Evolutionary conservation across 2,113 vertebrate species (phyloP), one percentile per base, ranked within the genome.

Genomic region (Odontesthes bonariensis): DNA sequence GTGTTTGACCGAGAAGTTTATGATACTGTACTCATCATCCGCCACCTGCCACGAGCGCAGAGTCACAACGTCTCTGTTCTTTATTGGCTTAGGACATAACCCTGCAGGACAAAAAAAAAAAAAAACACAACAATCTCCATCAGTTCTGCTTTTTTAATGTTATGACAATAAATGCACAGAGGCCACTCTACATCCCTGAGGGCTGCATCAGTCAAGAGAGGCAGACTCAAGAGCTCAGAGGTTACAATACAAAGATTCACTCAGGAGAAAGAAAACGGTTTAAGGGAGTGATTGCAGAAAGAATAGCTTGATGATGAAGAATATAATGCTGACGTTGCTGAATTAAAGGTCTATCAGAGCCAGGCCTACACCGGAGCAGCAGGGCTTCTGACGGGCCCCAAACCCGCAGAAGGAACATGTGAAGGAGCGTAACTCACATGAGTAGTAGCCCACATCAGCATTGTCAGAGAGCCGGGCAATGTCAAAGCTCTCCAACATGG

Each of bases 1-100:
- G 73, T 95, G 94, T 87, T 95, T 95, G 73, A 96, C 88, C 0
- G 95, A 96, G 93, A 93, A 95, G 86, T 94, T 95, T 40, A 94
- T 32, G 40, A 95, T 92, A 3, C 92, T 33, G 51, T 92, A 94
- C 59, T 91, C 94, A 0, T 94, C 92, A 11, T 93, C 92, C 27
- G 23, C 87, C 4, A 92, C 75, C 54, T 75, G 87, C 95, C 94
- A 95, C 0, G 95, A 94, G 8, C 94, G 89, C 71, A 95, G 73
- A 0, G 91, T 95, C 46, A 94, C 90, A 1, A 93, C 90, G 53
- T 93, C 92, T 53, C 94, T 80, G 89, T 94, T 94, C 72, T 88
- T 94, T 51, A 93, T 87, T 1, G 94, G 92, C 13, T 85, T 93
- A 3, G 91, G 92, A 71, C 93, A 95, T 67, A 73, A 9, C 93